These are phyloP conservation scores for Euglossa dilemma DNA, from an alignment of 1,140 invertebrate species.

Conservation along the genomic window DNA sequence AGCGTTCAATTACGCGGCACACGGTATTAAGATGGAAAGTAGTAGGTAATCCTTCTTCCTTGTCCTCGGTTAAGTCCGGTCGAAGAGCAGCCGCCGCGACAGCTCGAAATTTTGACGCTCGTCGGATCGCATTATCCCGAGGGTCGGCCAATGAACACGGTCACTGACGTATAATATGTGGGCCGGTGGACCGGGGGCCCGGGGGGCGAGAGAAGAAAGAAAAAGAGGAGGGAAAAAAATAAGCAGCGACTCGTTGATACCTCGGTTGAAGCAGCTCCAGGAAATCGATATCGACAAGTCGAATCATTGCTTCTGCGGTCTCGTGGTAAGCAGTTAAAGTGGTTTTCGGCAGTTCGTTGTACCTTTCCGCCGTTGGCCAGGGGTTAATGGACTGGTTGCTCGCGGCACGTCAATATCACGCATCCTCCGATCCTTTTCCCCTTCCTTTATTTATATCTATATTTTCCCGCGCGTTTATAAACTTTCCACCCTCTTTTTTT, in stretches of 20 bases:
- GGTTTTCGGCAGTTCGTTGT: conserved; percentile 55
- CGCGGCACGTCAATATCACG: conserved; percentile 72
- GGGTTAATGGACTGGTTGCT: conserved; percentile 73
- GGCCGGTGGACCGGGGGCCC: not conserved
- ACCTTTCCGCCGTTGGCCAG: conserved; percentile 40
- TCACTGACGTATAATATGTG: not conserved
- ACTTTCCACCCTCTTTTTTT: conserved; percentile 1
- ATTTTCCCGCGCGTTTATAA: not conserved
- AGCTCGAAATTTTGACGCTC: conserved; percentile 8
- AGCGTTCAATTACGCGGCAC: not conserved
- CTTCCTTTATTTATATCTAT: not conserved
- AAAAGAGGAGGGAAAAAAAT: not conserved
- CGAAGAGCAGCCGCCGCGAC: not conserved
- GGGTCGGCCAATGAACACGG: not conserved
- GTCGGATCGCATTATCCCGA: conserved; percentile 10
- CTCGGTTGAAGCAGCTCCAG: not conserved
- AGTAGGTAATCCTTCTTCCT: not conserved
- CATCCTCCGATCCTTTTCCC: conserved; percentile 32
- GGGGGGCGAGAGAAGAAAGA: no score
- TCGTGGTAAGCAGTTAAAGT: conserved; percentile 55
- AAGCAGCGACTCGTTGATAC: not conserved
- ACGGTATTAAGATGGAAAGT: not conserved
- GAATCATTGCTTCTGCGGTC: conserved; percentile 30
- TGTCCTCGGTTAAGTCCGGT: conserved; percentile 3
- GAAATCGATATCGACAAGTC: conserved; percentile 29